Conservation (phyloP, 1,140 invertebrate species). For the Tetramorium alpestre region DNA sequence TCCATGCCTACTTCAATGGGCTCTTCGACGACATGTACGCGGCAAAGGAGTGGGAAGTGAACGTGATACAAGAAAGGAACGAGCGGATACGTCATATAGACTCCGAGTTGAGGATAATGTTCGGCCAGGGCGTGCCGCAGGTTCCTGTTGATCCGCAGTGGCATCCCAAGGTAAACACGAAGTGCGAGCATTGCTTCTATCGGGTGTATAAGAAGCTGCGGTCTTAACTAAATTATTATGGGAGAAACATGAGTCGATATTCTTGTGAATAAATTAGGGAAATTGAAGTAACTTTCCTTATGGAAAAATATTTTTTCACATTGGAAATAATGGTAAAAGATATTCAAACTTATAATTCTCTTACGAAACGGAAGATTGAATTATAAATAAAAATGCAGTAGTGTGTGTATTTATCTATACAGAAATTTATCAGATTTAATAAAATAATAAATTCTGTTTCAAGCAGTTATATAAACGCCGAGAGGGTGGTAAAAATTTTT, state of each 20-base stretch:
- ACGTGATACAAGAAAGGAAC: conserved; percentile 74
- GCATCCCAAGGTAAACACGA: conserved; percentile 69
- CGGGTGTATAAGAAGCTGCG: neutral
- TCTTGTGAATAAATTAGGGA: neutral
- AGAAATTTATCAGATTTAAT: neutral
- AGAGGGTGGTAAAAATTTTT: neutral
- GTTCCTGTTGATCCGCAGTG: conserved; percentile 78
- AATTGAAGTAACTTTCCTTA: neutral
- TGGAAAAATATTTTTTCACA: neutral
- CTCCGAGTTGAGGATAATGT: conserved; percentile 78
- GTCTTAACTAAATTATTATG: neutral
- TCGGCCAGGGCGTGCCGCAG: conserved; percentile 62
- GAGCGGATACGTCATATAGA: conserved; percentile 80
- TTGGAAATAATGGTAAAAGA: neutral
- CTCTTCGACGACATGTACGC: conserved; percentile 84
- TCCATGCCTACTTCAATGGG: conserved; percentile 85
- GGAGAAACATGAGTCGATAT: neutral
- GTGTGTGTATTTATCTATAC: neutral
- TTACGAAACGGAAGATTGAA: neutral
- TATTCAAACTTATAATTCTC: neutral
- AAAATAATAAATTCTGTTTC: neutral
- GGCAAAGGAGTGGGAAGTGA: conserved; percentile 82
- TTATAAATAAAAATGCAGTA: neutral
- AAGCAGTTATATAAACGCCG: neutral
- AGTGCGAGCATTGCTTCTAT: neutral